Conservation (phyloP, 2,888 invertebrate genomes). For the Dryomyza anilis region DNA sequence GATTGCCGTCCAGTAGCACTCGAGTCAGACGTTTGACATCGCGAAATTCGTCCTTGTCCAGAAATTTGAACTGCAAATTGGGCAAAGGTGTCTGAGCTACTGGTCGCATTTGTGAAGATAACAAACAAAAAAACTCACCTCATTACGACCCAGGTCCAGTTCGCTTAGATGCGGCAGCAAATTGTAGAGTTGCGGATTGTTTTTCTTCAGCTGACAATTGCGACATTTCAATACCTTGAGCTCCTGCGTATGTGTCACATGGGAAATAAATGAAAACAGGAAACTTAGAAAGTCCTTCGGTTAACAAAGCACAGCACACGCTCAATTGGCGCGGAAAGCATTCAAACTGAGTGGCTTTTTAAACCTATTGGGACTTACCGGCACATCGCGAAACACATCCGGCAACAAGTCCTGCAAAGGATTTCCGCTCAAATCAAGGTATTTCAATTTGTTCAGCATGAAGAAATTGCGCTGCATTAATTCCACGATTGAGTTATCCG, state of each 20-base stretch:
- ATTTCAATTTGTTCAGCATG: constrained; percentile 73
- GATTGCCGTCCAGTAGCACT: constrained; percentile 76
- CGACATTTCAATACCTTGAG: constrained; percentile 75
- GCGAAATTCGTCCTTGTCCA: constrained; percentile 74
- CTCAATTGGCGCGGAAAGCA: neutral
- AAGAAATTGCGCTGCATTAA: constrained; percentile 76
- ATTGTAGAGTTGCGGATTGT: constrained; percentile 81
- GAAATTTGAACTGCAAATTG: constrained; percentile 68
- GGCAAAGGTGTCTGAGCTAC: constrained; percentile 29
- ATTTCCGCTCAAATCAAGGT: constrained; percentile 77
- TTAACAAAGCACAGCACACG: too few species aligned
- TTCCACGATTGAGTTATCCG: constrained; percentile 71
- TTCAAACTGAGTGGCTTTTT: too few species aligned
- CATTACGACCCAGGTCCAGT: constrained; percentile 78
- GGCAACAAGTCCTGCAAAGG: constrained; percentile 75
- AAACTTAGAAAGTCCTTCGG: too few species aligned
- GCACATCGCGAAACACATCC: constrained; percentile 77
- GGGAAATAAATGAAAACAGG: neutral
- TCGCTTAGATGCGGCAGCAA: constrained; percentile 74
- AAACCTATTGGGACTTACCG: constrained; percentile 65
- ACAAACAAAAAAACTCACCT: too few species aligned
- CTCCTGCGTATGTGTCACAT: constrained; percentile 65
- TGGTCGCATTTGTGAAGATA: too few species aligned
- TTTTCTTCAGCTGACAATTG: constrained; percentile 72
- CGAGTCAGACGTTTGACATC: constrained; percentile 70